phyloP scores from a whole-genome alignment of 2,113 vertebrate genomes.

The Blennius ocellaris region DNA sequence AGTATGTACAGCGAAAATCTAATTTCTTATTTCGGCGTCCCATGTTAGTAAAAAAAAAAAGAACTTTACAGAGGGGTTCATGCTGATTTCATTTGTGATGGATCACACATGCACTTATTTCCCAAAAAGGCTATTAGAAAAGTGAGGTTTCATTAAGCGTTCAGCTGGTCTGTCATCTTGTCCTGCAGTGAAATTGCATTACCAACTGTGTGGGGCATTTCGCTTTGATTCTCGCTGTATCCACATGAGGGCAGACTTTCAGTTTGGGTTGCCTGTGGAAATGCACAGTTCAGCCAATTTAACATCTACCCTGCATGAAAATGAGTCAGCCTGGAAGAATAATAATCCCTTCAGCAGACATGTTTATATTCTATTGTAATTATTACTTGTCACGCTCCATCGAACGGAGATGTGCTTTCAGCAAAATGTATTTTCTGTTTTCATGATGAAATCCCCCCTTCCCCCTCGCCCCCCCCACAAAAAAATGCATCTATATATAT shows the following conservation, averaged over 20 bases:
- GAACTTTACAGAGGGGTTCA: neutral
- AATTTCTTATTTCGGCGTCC: neutral
- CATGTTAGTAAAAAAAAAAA: slow-evolving; percentile 3
- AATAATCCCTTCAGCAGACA: slow-evolving; percentile 3
- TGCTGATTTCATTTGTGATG: slow-evolving; percentile 24
- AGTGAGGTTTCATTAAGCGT: slow-evolving; percentile 65
- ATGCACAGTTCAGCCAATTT: slow-evolving; percentile 37
- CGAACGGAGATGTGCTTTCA: neutral
- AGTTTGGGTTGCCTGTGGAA: slow-evolving; percentile 26
- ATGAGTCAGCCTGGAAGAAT: slow-evolving; percentile 5
- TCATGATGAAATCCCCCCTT: neutral
- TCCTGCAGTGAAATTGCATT: slow-evolving; percentile 53
- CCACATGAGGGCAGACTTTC: slow-evolving; percentile 82
- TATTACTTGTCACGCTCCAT: neutral
- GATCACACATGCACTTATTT: slow-evolving; percentile 28
- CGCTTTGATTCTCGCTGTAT: slow-evolving; percentile 40
- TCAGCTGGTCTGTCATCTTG: slow-evolving; percentile 65
- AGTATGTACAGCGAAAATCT: slow-evolving; percentile 17
- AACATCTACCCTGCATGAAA: slow-evolving; percentile 34
- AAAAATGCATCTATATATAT: neutral
- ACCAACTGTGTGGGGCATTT: slow-evolving; percentile 46
- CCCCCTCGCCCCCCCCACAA: too few species aligned
- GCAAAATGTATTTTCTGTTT: neutral
- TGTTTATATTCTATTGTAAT: slow-evolving; percentile 11
- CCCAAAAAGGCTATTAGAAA: slow-evolving; percentile 46